Percentiles rank a stretch among this genome's conserved stretches.
Evolutionary conservation across 2,113 vertebrate species (phyloP).

Genomic region (Pipa parva): DNA sequence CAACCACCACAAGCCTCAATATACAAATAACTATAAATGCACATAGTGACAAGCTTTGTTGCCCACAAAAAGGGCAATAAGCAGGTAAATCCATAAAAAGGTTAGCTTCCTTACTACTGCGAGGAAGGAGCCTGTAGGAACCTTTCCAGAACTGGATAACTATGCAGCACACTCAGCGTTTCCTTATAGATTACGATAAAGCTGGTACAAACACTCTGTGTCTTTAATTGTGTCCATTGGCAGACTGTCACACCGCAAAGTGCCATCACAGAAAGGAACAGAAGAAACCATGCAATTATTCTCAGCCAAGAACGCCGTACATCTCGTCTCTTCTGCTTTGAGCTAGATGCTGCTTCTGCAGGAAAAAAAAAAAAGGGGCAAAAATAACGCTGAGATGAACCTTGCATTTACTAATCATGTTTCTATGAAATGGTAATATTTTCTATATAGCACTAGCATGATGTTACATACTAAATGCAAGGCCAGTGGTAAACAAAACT

Average conservation of each 20-base stretch:
- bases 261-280: slow-evolving; percentile 64
- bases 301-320: slow-evolving; percentile 55
- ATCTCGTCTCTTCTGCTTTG: slow-evolving; percentile 44
- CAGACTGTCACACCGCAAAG: slow-evolving; percentile 62
- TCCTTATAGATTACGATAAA: slow-evolving; percentile 72
- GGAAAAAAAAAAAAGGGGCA: not conserved
- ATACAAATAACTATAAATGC: too few relatives aligned
- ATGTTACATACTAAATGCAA: too few relatives aligned
- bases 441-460: too few relatives aligned
- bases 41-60: too few relatives aligned
- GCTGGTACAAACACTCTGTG: slow-evolving; percentile 66
- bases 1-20: not conserved
- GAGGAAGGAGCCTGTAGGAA: slow-evolving; percentile 71
- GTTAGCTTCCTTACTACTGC: slow-evolving; percentile 58
- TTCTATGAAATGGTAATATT: too few relatives aligned
- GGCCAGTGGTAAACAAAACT: too few relatives aligned
- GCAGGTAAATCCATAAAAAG: slow-evolving; percentile 44
- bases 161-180: slow-evolving; percentile 65
- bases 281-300: slow-evolving; percentile 65
- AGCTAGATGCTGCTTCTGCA: slow-evolving; percentile 55
- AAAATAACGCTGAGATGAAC: not conserved
- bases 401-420: too few relatives aligned
- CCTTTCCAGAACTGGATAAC: slow-evolving; percentile 73
- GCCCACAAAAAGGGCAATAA: too few relatives aligned
- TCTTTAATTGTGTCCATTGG: slow-evolving; percentile 72